phyloP scores from a whole-genome alignment of 2,888 invertebrate genomes.

The Andrena minutula region DNA sequence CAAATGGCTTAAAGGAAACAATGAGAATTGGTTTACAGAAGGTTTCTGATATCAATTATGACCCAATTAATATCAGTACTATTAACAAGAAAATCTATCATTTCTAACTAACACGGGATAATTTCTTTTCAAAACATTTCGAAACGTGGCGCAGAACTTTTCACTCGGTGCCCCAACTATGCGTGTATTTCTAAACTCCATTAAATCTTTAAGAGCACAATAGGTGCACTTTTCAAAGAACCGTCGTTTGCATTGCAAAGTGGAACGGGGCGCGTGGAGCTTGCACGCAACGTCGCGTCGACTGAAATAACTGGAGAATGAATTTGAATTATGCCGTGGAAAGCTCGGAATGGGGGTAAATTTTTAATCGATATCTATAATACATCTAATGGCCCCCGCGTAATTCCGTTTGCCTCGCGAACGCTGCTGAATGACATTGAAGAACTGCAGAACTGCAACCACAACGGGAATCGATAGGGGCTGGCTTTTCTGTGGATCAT shows the following conservation, averaged over 20 bases:
- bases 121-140: too few relatives aligned
- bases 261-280: conserved; percentile 1
- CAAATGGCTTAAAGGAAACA: too few relatives aligned
- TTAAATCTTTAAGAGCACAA: conserved; percentile 17
- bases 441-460: background rate
- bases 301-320: background rate
- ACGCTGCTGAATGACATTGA: conserved; percentile 14
- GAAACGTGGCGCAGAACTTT: too few relatives aligned
- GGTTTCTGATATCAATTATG: too few relatives aligned
- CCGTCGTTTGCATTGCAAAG: conserved; percentile 27
- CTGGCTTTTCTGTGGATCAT: background rate
- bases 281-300: conserved; percentile 17
- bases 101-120: too few relatives aligned
- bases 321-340: background rate
- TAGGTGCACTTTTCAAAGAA: conserved; percentile 23
- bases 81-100: too few relatives aligned
- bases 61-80: too few relatives aligned
- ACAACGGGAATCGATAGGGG: conserved; percentile 10
- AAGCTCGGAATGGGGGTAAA: background rate
- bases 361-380: conserved; percentile 11
- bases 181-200: conserved; percentile 3
- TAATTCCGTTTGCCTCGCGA: background rate
- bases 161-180: background rate
- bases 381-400: background rate
- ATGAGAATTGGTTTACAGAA: too few relatives aligned